Evolutionary conservation across 2,113 vertebrate species (phyloP), one percentile per base, ranked within the genome.

Genomic region (Zosterops borbonicus): DNA sequence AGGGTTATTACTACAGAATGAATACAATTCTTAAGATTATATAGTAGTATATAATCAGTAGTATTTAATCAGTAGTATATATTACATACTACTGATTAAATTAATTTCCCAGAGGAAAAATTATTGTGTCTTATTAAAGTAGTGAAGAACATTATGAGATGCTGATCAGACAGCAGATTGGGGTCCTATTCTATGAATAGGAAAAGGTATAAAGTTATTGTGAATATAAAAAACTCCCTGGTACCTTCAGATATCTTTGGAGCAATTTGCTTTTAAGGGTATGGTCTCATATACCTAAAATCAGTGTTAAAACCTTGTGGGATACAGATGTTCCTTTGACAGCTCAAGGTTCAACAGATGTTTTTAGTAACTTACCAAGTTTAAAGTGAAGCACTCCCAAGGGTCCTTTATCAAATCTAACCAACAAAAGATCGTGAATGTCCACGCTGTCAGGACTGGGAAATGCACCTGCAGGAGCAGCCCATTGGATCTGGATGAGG

Each of bases 321-420:
- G 47, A 27, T 44, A 80, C 20, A 73, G 22, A 52, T 9, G 9
- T 75, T 86, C 44, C 39, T 65, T n/a, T n/a, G 33, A 91, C 39
- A 80, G 55, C 50, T 53, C 68, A 69, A 62, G 21, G 29, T 55
- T 59, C 33, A 60, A 64, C 1, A 58, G 24, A 49, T 21, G 16
- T n/a, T 42, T 44, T 88, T 24, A 42, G 55, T 41, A 96, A 98
- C 98, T 97, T 96, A 99, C 99, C 99, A 46, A 98, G 97, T 98
- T 97, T 98, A 92, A 99, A 98, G 52, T 97, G 98, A 90, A 99
- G 96, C 12, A 97, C 97, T 92, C 98, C 99, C 47, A 99, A 75
- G 35, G 99, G 99, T 94, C 99, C 99, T 88, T 97, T 98, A 68
- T 98, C 98, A 75, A 99, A 99, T 76, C 94, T 97, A 74, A 99